These are phyloP conservation scores for Eira barbara DNA, from an alignment of 2,113 vertebrate genomes.

Conservation along the genomic window DNA sequence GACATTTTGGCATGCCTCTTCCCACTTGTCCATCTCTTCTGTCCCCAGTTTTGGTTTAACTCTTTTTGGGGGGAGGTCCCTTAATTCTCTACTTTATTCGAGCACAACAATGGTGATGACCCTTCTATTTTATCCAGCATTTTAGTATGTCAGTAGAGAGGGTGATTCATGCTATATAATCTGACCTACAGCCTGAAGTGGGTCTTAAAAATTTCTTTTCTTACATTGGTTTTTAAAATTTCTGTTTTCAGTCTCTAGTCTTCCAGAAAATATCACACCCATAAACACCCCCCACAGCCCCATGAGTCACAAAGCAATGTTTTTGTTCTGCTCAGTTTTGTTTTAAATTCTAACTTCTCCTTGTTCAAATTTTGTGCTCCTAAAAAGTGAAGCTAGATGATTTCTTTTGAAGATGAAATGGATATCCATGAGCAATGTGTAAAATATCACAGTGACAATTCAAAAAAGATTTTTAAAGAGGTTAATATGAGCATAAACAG, in stretches of 20 bases:
- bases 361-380: constrained; percentile 22
- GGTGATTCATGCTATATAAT: constrained; percentile 34
- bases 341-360: constrained; percentile 10
- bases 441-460: constrained; percentile 22
- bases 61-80: not conserved
- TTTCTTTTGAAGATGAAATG: constrained; percentile 51
- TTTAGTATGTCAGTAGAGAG: constrained; percentile 32
- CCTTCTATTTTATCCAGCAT: constrained; percentile 23
- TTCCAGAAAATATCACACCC: constrained; percentile 38
- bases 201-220: constrained; percentile 27
- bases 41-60: not conserved
- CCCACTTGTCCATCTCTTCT: not conserved
- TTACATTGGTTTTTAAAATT: constrained; percentile 18
- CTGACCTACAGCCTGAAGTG: constrained; percentile 9
- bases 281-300: not conserved
- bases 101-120: not conserved
- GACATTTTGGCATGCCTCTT: not conserved
- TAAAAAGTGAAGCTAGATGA: constrained; percentile 27
- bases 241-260: constrained; percentile 31
- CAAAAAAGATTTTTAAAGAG: constrained; percentile 8
- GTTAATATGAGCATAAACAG: constrained; percentile 31
- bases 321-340: constrained; percentile 50
- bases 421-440: not conserved
- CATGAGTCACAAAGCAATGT: not conserved
- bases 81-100: constrained; percentile 38